Evolutionary conservation across 2,888 invertebrate species (phyloP).

Genomic region (Brenthis ino): DNA sequence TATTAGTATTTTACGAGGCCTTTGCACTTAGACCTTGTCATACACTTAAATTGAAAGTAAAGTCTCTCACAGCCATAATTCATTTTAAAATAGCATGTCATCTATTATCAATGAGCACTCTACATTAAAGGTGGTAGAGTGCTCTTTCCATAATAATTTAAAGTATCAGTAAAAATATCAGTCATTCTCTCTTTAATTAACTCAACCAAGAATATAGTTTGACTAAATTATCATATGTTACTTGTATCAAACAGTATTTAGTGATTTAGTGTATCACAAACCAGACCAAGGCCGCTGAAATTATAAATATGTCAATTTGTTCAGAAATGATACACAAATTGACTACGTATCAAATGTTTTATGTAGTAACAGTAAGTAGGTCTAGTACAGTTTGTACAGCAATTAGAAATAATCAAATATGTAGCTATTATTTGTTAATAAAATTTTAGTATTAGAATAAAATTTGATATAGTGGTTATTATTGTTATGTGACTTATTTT

Average conservation of each 20-base stretch:
- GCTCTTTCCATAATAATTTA: too few species aligned
- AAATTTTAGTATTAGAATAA: too few species aligned
- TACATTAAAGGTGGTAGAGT: background rate
- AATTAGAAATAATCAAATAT: background rate
- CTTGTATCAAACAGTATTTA: too few species aligned
- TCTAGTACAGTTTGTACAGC: background rate
- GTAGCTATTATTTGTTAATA: background rate
- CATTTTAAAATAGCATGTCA: slow-evolving; percentile 22
- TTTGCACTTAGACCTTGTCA: slow-evolving; percentile 59
- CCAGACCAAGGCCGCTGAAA: slow-evolving; percentile 15
- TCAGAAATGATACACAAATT: too few species aligned
- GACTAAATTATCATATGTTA: background rate
- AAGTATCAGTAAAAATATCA: too few species aligned
- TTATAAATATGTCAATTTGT: slow-evolving; percentile 25
- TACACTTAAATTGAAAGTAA: slow-evolving; percentile 41
- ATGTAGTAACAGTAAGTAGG: background rate
- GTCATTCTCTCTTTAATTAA: too few species aligned
- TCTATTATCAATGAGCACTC: background rate
- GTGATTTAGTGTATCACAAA: background rate
- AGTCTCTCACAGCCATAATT: slow-evolving; percentile 32
- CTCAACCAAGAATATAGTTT: background rate
- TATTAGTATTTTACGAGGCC: slow-evolving; percentile 64
- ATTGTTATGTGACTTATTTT: slow-evolving; percentile 59
- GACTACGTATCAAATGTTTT: too few species aligned
- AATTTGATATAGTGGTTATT: slow-evolving; percentile 30